Evolutionary conservation across 2,888 invertebrate species (phyloP), one percentile per base, ranked within the genome.

Genomic region (Drosophila anceps): DNA sequence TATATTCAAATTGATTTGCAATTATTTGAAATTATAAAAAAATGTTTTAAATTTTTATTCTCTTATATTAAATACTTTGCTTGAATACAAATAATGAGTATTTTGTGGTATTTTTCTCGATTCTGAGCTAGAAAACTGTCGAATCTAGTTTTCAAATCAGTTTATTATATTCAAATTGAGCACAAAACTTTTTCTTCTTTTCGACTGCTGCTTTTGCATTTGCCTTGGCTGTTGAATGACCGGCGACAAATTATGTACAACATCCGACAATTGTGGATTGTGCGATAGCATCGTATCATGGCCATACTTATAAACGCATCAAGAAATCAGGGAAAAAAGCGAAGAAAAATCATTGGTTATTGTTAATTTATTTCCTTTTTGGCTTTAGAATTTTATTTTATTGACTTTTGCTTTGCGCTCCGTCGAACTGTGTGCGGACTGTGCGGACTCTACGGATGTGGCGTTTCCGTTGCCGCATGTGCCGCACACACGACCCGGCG

Each of bases 301-400:
- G n/a, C 20, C 43, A 24, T 68, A 50, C 65, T 77, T 69, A 70
- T 73, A 70, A 65, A 66, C 70, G 60, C 81, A 81, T 77, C 73
- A 66, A 69, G 37, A 69, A 73, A 70, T 50, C 51, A 65, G 46
- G 46, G 18, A 54, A 43, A 43, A 77, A 64, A 68, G 70, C 61
- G 59, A 68, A 55, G 37, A 44, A 61, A 86, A 89, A 84, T 73
- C 89, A 76, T 84, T 69, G 82, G 73, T 89, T 87, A 87, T 89
- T 84, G 87, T 84, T 89, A 89, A 89, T 85, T 87, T 87, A 85
- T 85, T 89, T 85, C 84, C 84, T 87, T 74, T 83, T 76, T 73
- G 75, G 77, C 82, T 81, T 88, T 84, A 77, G 75, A 89, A 89
- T 85, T 77, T 31, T 18, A 31, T 72, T 84, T 78, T 75, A 81